A percentile compares a stretch with the other conserved stretches of the same genome.
Conservation (phyloP, 2,113 vertebrate genomes). For the Eurypyga helias region DNA sequence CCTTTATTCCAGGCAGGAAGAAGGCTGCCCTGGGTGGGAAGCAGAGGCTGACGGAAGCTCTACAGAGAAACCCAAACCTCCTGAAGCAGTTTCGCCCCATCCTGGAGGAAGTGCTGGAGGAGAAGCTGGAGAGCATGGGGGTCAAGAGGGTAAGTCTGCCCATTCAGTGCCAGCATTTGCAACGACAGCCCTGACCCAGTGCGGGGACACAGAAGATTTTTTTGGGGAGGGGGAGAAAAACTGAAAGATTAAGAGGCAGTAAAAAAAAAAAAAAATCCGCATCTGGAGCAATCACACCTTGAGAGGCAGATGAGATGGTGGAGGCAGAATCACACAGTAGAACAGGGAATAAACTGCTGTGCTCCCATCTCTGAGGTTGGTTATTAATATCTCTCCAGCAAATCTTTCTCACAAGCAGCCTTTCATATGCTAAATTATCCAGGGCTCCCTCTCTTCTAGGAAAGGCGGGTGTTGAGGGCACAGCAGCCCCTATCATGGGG, state of each 20-base stretch:
- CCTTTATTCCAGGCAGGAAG: background rate
- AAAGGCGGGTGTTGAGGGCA: background rate
- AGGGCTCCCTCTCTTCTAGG: background rate
- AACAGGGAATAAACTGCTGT: background rate
- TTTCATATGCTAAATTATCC: background rate
- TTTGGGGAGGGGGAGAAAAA: accelerated
- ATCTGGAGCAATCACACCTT: background rate
- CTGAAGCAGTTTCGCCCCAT: constrained; percentile 59
- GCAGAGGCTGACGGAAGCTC: constrained; percentile 23
- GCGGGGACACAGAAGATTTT: background rate
- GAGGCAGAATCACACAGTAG: background rate
- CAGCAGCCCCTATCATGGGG: background rate
- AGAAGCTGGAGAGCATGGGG: constrained; percentile 75
- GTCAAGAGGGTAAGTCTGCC: constrained; percentile 45
- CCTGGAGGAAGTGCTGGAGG: constrained; percentile 70
- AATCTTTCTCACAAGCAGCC: background rate
- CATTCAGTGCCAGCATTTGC: background rate
- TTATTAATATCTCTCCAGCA: background rate
- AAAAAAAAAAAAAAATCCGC: background rate
- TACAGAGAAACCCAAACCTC: constrained; percentile 54
- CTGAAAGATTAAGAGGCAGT: background rate
- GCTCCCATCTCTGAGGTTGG: background rate
- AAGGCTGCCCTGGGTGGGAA: background rate
- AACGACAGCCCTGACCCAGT: background rate
- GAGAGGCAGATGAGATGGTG: background rate